Conservation (phyloP, 2,113 vertebrate species). For the Scomber japonicus region DNA sequence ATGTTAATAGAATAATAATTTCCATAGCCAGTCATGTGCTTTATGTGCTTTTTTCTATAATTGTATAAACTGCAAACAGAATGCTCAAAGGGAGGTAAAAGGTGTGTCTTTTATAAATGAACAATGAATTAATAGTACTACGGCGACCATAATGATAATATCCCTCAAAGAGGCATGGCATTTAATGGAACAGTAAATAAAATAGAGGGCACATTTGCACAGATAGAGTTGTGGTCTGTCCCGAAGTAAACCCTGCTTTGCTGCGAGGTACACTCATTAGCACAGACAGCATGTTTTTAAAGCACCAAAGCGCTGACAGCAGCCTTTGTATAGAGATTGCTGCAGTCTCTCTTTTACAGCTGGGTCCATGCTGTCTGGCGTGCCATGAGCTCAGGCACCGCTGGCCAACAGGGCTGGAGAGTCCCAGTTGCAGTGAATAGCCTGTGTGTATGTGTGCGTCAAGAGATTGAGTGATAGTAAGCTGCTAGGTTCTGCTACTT, state of each 20-base stretch:
- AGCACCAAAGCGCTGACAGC: conserved; percentile 70
- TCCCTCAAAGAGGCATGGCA: background rate
- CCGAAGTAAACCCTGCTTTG: conserved; percentile 40
- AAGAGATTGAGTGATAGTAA: conserved; percentile 43
- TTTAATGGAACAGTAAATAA: background rate
- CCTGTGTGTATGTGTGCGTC: conserved; percentile 8
- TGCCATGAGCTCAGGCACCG: conserved; percentile 22
- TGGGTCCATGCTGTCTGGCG: conserved; percentile 53
- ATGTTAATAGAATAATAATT: background rate
- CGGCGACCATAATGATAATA: background rate
- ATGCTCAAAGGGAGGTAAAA: background rate
- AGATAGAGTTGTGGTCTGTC: conserved; percentile 28
- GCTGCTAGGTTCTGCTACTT: conserved; percentile 40
- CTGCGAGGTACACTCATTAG: conserved; percentile 51
- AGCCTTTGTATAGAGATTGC: conserved; percentile 67
- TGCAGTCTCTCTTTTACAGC: conserved; percentile 58
- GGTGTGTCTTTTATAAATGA: background rate
- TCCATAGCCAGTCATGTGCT: background rate
- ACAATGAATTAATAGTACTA: background rate
- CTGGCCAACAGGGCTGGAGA: conserved; percentile 39
- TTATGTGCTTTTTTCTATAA: background rate
- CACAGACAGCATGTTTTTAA: conserved; percentile 70
- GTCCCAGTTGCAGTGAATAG: conserved; percentile 40
- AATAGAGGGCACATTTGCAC: conserved; percentile 2
- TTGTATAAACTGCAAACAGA: background rate